Conservation (phyloP, 2,888 invertebrate species). For the Hymenopus coronatus region DNA sequence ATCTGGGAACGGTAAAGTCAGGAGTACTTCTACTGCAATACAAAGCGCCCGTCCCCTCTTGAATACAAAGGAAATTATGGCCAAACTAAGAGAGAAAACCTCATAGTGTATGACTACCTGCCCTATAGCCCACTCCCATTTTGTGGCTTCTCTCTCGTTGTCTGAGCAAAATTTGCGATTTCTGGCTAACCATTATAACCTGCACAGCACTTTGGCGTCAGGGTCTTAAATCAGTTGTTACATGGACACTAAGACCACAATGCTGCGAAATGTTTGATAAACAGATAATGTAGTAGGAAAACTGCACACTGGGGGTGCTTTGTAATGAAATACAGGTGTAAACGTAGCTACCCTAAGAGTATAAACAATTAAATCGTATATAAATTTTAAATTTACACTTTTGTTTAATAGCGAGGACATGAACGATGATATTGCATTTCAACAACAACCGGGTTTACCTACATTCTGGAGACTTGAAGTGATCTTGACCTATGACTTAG, state of each 20-base stretch:
- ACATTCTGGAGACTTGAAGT: too few relatives aligned
- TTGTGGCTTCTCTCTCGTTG: background rate
- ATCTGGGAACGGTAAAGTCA: background rate
- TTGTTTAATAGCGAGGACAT: too few relatives aligned
- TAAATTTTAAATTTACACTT: too few relatives aligned
- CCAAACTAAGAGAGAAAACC: background rate
- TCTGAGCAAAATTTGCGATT: background rate
- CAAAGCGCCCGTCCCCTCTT: background rate
- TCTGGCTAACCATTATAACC: background rate
- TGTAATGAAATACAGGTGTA: background rate
- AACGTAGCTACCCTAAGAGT: too few relatives aligned
- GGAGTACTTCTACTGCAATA: background rate
- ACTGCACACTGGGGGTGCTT: background rate
- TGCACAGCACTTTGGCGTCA: background rate
- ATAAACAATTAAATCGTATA: too few relatives aligned
- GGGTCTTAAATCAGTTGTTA: background rate
- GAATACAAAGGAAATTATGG: background rate
- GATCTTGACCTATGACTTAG: too few relatives aligned
- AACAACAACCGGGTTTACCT: too few relatives aligned
- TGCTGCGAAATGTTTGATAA: background rate
- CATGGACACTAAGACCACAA: background rate
- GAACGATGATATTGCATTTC: too few relatives aligned
- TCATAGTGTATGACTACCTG: background rate
- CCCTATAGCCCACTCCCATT: background rate
- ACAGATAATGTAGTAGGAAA: background rate